Conservation (phyloP, 2,113 vertebrate genomes). For the Lophura nycthemera region DNA sequence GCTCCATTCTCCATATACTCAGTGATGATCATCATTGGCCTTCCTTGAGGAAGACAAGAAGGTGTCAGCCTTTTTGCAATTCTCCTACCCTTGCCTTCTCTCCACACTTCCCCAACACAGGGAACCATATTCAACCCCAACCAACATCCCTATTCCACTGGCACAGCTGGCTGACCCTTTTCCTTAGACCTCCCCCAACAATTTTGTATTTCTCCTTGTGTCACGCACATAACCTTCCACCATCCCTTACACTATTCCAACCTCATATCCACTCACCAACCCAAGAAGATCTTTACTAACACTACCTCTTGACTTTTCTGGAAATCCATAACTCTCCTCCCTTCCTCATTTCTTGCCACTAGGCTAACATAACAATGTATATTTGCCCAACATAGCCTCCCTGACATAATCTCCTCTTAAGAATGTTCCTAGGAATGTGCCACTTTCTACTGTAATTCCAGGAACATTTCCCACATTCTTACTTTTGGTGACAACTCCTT, state of each 20-base stretch:
- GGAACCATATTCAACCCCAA: not conserved
- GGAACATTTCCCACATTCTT: not conserved
- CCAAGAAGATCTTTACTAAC: not conserved
- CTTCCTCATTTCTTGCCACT: not conserved
- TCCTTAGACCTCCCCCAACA: not conserved
- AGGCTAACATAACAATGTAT: not conserved
- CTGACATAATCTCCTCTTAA: not conserved
- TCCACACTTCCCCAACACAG: not conserved
- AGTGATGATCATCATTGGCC: constrained; percentile 94
- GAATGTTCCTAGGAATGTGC: not conserved
- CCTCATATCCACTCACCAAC: not conserved
- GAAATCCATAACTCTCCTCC: not conserved
- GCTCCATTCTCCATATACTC: constrained; percentile 98
- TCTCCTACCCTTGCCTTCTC: no score
- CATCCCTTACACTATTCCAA: not conserved
- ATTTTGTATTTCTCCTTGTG: not conserved
- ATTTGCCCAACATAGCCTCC: not conserved
- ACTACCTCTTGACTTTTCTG: not conserved
- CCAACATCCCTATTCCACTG: not conserved
- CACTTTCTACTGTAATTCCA: not conserved
- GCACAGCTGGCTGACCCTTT: not conserved
- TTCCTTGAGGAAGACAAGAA: constrained; percentile 63
- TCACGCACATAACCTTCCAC: not conserved
- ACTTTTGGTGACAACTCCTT: constrained; percentile 93
- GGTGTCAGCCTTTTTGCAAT: not conserved